Base-by-base conservation (phyloP, 2,888 invertebrate genomes). In the Trissolcus japonicus region DNA sequence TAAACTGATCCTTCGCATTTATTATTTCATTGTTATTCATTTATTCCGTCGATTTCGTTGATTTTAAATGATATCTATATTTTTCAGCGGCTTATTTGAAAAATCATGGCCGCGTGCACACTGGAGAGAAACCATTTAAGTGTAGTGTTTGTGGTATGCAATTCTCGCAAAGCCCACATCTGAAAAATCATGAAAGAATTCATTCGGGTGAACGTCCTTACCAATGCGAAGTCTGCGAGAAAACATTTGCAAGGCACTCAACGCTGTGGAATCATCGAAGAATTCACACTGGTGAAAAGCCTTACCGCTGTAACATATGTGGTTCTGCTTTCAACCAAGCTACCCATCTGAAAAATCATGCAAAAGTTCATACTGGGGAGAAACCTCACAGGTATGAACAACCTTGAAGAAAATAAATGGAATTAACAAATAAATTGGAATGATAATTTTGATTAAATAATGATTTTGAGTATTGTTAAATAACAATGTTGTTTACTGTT, bases 121-220 rank as follows among this genome's bases (percentile, higher is more conserved):
- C 95, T 0, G 96, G 96, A 7, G 91, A 91, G 80, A 91, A 91
- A 73, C 91, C 91, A 11, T 91, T 83, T 86, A 94, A 94, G 89
- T 96, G 96, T 90, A 94, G 93, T 86, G 95, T 95, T 21, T 96
- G 96, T 87, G 96, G 96, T 55, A 96, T 96, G 96, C 95, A 95
- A 87, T 96, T 96, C 88, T 95, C 95, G 6, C 96, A 96, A 85
- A 95, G 95, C 67, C 96, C 96, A 1, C 96, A 96, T 91, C 90
- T 96, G 65, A 96, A 96, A 86, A 96, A 96, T 88, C 96, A 96
- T 86, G 96, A 96, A 89, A 92, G 96, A 84, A 96, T 96, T 68
- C 96, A 96, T 88, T 95, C 95, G 40, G 96, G 96, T 2, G 96
- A 96, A 85, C 93, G 95, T 79, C 96, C 96, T 0, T 96, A 96